Percentiles rank a stretch among this genome's conserved stretches.
Evolutionary conservation across 2,888 invertebrate genomes (phyloP).

Genomic region (Drosophila maculinotata): DNA sequence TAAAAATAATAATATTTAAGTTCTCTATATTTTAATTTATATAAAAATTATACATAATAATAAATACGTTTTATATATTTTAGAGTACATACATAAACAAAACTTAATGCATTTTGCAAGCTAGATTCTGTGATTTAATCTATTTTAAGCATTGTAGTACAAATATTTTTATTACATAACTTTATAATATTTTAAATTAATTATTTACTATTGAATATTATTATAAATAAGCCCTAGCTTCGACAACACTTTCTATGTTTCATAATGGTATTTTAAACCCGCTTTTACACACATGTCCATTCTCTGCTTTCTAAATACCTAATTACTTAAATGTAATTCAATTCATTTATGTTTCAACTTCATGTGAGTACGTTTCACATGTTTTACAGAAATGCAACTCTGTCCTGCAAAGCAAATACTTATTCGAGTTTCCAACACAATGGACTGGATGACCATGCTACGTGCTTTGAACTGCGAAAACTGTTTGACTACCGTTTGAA

Average conservation of each 20-base stretch:
- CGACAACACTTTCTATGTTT: not conserved
- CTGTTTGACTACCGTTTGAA: not conserved
- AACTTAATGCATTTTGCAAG: no score
- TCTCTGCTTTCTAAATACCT: conserved; percentile 10
- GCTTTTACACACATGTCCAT: not conserved
- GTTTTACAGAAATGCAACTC: not conserved
- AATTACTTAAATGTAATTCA: conserved; percentile 26
- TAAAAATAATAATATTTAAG: no score
- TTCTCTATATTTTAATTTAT: no score
- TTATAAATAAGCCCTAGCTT: not conserved
- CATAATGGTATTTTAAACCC: not conserved
- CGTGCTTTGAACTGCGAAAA: conserved; percentile 15
- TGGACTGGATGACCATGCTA: conserved; percentile 4
- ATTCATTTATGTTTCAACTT: conserved; percentile 23
- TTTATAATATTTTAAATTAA: no score
- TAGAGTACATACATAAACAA: no score
- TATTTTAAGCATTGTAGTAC: no score
- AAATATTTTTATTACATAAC: no score
- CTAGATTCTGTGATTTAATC: no score
- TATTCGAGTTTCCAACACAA: conserved; percentile 9
- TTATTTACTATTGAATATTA: no score
- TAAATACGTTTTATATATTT: no score
- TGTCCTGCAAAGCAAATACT: not conserved
- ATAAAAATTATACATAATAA: no score
- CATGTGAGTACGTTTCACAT: conserved; percentile 20